Evolutionary conservation across 2,113 vertebrate species (phyloP).

Genomic region (Ptyas mucosa): DNA sequence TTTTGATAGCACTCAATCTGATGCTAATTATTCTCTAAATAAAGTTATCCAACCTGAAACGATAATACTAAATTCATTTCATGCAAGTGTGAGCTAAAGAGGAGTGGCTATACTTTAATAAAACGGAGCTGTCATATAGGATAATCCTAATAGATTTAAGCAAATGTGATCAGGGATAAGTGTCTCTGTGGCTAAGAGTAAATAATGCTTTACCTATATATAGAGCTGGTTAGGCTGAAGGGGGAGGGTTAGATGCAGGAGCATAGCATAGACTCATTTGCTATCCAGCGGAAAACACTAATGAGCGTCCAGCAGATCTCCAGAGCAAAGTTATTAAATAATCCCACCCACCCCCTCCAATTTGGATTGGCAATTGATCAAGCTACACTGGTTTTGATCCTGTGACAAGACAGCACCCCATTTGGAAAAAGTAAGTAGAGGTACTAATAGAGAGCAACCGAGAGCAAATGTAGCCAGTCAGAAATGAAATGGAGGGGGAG

Average conservation of each 20-base stretch:
- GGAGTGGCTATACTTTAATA: neutral
- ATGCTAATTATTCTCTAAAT: neutral
- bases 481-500: neutral
- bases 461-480: neutral
- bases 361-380: conserved; percentile 1
- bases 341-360: neutral
- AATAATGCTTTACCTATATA: conserved; percentile 27
- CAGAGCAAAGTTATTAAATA: neutral
- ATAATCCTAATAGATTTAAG: conserved; percentile 28
- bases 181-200: conserved; percentile 10
- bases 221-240: neutral
- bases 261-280: neutral
- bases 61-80: neutral
- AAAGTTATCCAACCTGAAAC: neutral
- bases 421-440: conserved; percentile 18
- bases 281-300: neutral
- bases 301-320: neutral
- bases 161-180: conserved; percentile 12
- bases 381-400: neutral
- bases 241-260: neutral
- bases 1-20: neutral
- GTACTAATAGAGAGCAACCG: neutral
- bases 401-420: neutral
- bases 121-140: conserved; percentile 16
- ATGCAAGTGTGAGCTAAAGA: neutral